These are phyloP conservation scores for Pseudomyrmex cubaensis DNA, from an alignment of 1,140 invertebrate species.

Conservation along the genomic window DNA sequence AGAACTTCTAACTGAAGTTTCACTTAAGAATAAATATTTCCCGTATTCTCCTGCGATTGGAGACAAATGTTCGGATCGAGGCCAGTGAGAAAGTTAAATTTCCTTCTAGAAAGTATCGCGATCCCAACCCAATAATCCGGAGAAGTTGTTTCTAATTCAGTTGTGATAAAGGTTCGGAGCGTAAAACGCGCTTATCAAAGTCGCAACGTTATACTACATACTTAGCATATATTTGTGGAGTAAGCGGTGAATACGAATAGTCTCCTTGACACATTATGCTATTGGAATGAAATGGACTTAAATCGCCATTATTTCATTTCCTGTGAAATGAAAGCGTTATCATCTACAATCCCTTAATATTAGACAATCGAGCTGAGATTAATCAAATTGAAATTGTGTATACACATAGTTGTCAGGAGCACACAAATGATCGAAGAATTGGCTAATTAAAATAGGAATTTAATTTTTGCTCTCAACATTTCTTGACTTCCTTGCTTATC, in stretches of 20 bases:
- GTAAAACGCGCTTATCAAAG: slow-evolving; percentile 30
- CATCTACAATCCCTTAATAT: background rate
- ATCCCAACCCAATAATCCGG: background rate
- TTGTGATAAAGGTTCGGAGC: background rate
- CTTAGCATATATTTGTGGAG: background rate
- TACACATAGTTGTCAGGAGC: background rate
- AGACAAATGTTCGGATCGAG: slow-evolving; percentile 20
- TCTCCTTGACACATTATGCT: slow-evolving; percentile 24
- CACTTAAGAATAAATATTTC: background rate
- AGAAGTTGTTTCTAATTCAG: slow-evolving; percentile 7
- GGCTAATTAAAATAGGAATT: background rate
- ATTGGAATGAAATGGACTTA: slow-evolving; percentile 4
- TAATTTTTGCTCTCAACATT: too few relatives aligned
- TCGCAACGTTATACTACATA: background rate
- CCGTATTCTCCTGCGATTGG: background rate
- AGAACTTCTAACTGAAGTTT: background rate
- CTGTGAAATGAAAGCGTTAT: slow-evolving; percentile 28
- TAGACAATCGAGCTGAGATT: background rate
- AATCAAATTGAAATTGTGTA: slow-evolving; percentile 8
- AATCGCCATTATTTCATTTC: slow-evolving; percentile 3
- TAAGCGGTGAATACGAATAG: background rate
- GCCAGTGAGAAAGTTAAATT: slow-evolving; percentile 28
- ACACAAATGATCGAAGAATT: background rate
- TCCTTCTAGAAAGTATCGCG: slow-evolving; percentile 19
- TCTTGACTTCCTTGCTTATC: too few relatives aligned